Conservation (phyloP, 2,888 invertebrate genomes). For the Nomada fabriciana region DNA sequence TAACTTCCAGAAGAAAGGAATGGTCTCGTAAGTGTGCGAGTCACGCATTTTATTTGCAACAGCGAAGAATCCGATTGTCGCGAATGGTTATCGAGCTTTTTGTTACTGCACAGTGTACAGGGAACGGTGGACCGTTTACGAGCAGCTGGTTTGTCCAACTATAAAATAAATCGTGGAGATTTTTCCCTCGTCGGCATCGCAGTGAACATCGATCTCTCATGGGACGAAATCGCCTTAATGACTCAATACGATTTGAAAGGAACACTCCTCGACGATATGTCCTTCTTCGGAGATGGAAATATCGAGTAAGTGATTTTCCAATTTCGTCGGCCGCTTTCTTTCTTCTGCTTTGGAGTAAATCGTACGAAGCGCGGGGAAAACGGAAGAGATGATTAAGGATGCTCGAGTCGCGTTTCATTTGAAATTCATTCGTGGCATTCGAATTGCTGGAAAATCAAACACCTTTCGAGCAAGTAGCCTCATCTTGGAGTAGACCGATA, state of each 20-base stretch:
- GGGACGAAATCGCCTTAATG: slow-evolving; percentile 45
- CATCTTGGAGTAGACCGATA: slow-evolving; percentile 10
- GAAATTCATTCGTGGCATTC: background rate
- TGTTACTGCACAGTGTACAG: background rate
- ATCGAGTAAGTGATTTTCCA: slow-evolving; percentile 58
- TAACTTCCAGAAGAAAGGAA: slow-evolving; percentile 20
- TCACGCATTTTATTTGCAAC: background rate
- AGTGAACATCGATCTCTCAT: slow-evolving; percentile 51
- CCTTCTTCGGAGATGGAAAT: slow-evolving; percentile 60
- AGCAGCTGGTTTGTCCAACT: slow-evolving; percentile 57
- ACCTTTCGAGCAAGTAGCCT: background rate
- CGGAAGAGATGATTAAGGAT: no score
- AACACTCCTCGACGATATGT: background rate
- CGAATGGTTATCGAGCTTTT: background rate
- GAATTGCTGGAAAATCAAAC: background rate
- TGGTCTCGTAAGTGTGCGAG: slow-evolving; percentile 48
- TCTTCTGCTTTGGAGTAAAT: no score
- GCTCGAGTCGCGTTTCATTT: no score
- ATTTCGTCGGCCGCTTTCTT: background rate
- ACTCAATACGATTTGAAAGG: slow-evolving; percentile 54
- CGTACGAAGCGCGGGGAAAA: no score
- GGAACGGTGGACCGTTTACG: slow-evolving; percentile 47
- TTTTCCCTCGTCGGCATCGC: slow-evolving; percentile 20
- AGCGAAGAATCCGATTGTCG: background rate
- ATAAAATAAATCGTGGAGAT: slow-evolving; percentile 46